These are phyloP conservation scores for Lycaon pictus DNA, from an alignment of 2,113 vertebrate genomes.

Conservation along the genomic window DNA sequence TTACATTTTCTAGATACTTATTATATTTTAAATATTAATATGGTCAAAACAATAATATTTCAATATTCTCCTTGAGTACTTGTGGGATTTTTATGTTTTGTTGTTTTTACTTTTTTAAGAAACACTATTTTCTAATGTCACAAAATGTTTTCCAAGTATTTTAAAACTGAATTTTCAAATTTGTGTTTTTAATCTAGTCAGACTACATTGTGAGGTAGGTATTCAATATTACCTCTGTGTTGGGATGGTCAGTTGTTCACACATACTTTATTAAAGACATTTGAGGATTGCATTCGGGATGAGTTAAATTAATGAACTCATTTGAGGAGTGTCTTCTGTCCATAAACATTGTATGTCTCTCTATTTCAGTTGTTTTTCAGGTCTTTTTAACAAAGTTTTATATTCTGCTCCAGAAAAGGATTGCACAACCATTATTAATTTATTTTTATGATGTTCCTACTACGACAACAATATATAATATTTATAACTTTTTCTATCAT, in stretches of 20 bases:
- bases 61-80: background rate
- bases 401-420: background rate
- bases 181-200: background rate
- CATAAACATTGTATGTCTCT: background rate
- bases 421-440: background rate
- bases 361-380: background rate
- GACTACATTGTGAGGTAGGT: background rate
- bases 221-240: background rate
- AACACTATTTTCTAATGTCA: background rate
- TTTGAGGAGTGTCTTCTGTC: background rate
- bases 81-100: background rate
- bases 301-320: background rate
- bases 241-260: background rate
- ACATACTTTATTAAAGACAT: background rate
- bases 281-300: background rate
- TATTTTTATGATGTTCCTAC: background rate
- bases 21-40: background rate
- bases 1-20: background rate
- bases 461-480: background rate
- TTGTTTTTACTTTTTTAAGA: background rate
- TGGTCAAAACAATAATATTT: background rate
- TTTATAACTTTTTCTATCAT: background rate
- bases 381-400: background rate
- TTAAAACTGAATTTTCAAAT: background rate
- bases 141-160: background rate